A percentile compares a stretch with the other conserved stretches of the same genome.
Evolutionary conservation across 2,113 vertebrate genomes (phyloP).

Genomic region (Excalfactoria chinensis): DNA sequence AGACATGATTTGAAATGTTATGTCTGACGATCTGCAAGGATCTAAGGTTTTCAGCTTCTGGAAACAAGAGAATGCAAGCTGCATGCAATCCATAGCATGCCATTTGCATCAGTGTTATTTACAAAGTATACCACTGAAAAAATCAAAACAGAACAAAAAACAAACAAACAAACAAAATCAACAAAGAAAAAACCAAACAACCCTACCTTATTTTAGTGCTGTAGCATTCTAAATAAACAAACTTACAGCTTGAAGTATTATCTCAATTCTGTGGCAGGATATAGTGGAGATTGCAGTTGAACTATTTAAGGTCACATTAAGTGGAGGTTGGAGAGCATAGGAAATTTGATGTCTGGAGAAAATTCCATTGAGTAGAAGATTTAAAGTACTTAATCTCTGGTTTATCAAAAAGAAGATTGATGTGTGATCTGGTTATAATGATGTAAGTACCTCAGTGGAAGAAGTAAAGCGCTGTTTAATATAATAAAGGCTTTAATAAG

Average conservation of each 20-base stretch:
- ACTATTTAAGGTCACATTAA: not conserved
- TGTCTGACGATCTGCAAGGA: not conserved
- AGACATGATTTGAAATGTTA: not conserved
- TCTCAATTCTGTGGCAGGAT: not conserved
- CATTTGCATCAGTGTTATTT: not conserved
- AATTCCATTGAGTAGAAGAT: not conserved
- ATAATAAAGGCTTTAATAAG: not conserved
- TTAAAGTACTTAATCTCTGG: not conserved
- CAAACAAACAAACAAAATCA: too few species aligned
- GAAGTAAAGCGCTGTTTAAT: not conserved
- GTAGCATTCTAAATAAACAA: not conserved
- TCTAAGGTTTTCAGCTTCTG: not conserved
- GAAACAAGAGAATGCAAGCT: not conserved
- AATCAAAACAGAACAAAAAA: too few species aligned
- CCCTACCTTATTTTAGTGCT: not conserved
- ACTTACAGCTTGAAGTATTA: not conserved
- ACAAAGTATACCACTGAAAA: not conserved
- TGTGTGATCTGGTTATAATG: not conserved
- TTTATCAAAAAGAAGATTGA: not conserved
- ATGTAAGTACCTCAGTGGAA: not conserved
- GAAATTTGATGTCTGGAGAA: not conserved
- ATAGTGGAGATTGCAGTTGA: not conserved
- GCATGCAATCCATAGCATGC: not conserved
- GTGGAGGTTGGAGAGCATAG: not conserved
- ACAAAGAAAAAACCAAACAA: too few species aligned